Percentiles rank a stretch among this genome's conserved stretches.
Conservation (phyloP, 2,797 vertebrate species). For the Ctenopoma multispine region DNA sequence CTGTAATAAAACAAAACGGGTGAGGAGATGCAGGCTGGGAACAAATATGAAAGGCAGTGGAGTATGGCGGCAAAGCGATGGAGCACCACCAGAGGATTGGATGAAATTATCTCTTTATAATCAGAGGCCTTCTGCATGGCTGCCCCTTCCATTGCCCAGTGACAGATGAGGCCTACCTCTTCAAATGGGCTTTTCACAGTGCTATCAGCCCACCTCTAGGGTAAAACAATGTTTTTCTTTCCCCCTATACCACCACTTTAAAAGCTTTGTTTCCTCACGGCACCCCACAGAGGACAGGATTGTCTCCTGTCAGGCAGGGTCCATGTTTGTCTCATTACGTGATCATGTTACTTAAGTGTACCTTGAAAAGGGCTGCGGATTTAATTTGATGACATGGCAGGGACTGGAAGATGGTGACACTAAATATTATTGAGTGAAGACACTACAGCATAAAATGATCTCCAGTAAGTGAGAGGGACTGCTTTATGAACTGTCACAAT, state of each 20-base stretch:
- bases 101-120: slow-evolving; percentile 85
- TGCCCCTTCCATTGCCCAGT: slow-evolving; percentile 79
- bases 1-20: slow-evolving; percentile 78
- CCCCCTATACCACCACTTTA: slow-evolving; percentile 68
- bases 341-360: slow-evolving; percentile 63
- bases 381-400: slow-evolving; percentile 56
- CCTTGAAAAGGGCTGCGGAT: slow-evolving; percentile 54
- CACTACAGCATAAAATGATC: slow-evolving; percentile 40
- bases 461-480: slow-evolving; percentile 40
- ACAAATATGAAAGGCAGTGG: slow-evolving; percentile 81
- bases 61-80: slow-evolving; percentile 76
- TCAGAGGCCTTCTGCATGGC: slow-evolving; percentile 81
- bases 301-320: slow-evolving; percentile 51
- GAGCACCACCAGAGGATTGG: slow-evolving; percentile 77
- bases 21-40: slow-evolving; percentile 78
- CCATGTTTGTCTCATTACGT: slow-evolving; percentile 64
- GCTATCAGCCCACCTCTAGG: slow-evolving; percentile 75
- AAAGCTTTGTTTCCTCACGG: slow-evolving; percentile 65
- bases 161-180: slow-evolving; percentile 81
- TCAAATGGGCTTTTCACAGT: slow-evolving; percentile 78
- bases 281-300: slow-evolving; percentile 53
- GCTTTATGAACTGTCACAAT: slow-evolving; percentile 62
- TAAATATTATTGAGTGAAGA: slow-evolving; percentile 45
- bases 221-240: slow-evolving; percentile 80
- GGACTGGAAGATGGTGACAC: slow-evolving; percentile 29